Evolutionary conservation across 2,797 vertebrate species (phyloP).

Genomic region (Tiaroga cobitis): DNA sequence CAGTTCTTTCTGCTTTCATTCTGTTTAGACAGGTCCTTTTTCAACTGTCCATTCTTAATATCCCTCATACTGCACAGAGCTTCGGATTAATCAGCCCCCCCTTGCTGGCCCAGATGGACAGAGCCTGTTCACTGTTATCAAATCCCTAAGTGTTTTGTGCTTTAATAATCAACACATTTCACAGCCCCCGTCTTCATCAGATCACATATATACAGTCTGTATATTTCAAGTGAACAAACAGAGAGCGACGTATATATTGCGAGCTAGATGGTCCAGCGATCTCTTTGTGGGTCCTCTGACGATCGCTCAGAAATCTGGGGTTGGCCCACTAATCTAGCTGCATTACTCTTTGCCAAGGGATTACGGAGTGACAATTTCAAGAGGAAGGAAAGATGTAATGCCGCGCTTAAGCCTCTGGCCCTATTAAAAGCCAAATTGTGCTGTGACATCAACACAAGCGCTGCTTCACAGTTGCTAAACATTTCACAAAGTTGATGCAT

Average conservation of each 20-base stretch:
- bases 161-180: slow-evolving; percentile 56
- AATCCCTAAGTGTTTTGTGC: slow-evolving; percentile 62
- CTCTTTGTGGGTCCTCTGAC: slow-evolving; percentile 22
- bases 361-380: slow-evolving; percentile 79
- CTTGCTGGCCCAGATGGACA: slow-evolving; percentile 69
- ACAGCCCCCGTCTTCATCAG: background rate
- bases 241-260: background rate
- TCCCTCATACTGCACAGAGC: slow-evolving; percentile 52
- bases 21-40: slow-evolving; percentile 44
- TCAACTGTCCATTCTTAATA: slow-evolving; percentile 54
- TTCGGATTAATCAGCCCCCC: slow-evolving; percentile 72
- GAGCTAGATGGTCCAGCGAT: slow-evolving; percentile 23
- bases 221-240: slow-evolving; percentile 6
- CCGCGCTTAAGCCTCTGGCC: slow-evolving; percentile 65
- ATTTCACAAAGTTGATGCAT: slow-evolving; percentile 68
- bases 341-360: slow-evolving; percentile 70
- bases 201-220: background rate
- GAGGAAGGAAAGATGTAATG: slow-evolving; percentile 76
- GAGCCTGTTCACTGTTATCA: slow-evolving; percentile 64
- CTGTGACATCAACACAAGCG: slow-evolving; percentile 61
- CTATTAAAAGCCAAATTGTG: slow-evolving; percentile 69
- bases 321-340: slow-evolving; percentile 64
- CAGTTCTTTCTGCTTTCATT: slow-evolving; percentile 10
- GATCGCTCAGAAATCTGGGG: slow-evolving; percentile 55
- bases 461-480: slow-evolving; percentile 65